Evolutionary conservation across 1,140 invertebrate genomes (phyloP), one percentile per base, ranked within the genome.

Genomic region (Drosophila santomea): DNA sequence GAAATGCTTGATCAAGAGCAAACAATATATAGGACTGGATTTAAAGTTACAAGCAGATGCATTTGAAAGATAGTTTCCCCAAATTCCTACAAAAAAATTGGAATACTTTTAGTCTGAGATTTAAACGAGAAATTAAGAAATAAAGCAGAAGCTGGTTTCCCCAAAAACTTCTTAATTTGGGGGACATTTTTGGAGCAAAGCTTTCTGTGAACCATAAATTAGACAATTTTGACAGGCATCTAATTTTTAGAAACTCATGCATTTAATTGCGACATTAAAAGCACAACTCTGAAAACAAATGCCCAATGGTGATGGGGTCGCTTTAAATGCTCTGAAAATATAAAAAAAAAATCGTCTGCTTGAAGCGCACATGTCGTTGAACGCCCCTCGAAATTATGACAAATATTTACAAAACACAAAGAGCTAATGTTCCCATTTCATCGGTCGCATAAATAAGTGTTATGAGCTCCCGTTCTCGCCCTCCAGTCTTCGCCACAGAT

Each of bases 231-330:
- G 83, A 88, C 83, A 83, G 78, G 59, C 80, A 76, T 88, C 83
- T 88, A 88, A 89, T 88, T 88, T 86, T 88, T 75, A 58, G 83
- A 82, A 88, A 89, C 67, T 88, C 84, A 88, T 89, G 79, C 83
- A 77, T 89, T 88, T 88, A 88, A 88, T 88, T 89, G 83, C 83
- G 83, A 89, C 84, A 88, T 88, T 83, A 83, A 88, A 89, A 83
- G 80, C 84, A 66, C 79, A 45, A 78, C 63, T 74, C 44, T 7
- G 60, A 67, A 52, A 66, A 78, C 78, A 78, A 80, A 78, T 69
- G 52, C 54, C 12, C 32, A 14, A 23, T 55, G 69, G 52, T 64
- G 59, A 35, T 57, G 57, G 41, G 15, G 23, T 23, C 51, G 36
- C 20, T 72, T 55, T 63, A 75, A 75, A 80, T 67, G 28, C 28